Base-by-base conservation (phyloP, 2,113 vertebrate genomes). In the Grammomys surdaster region DNA sequence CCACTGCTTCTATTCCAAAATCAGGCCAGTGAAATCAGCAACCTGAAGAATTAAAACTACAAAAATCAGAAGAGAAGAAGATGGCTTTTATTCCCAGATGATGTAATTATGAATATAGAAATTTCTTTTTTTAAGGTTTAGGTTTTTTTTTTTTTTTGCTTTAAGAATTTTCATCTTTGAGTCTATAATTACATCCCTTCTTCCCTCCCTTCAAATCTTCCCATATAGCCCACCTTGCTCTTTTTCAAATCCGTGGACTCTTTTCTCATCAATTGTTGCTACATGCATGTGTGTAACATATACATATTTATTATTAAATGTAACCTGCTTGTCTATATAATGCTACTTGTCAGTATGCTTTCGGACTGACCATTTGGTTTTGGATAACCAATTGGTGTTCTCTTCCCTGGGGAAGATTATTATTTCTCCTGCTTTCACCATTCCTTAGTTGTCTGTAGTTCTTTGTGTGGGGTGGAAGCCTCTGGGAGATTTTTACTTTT, bases 41-140 rank as follows among this genome's bases (percentile, higher is more conserved):
- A 91, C 84, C 81, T 93, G 86, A 87, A 77, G 70, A 91, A 91
- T 26, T 17, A 87, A 84, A 93, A 4, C 56, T 46, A n/a, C 4
- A 81, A 81, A n/a, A 58, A 73, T 28, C 46, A 24, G 19, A 80
- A 91, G 75, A 56, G 86, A 96, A 94, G 24, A 84, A 94, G 85
- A 65, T 19, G 28, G 20, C 48, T 33, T 90, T 70, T 51, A 95
- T 54, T 77, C 70, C 76, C 16, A 81, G n/a, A 81, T 75, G 20
- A 40, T 33, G 24, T 14, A 24, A 46, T 72, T 54, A 10, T 20
- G 40, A 88, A 67, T 63, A 40, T 0, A 94, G 36, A 86, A 63
- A 78, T 82, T 73, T 56, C 4, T 36, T 60, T 60, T 81, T 63
- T 77, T 48, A 63, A 26, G 54, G 7, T 40, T 24, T 7, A 56